A percentile compares a stretch with the other conserved stretches of the same genome.
These are phyloP conservation scores for Danio albolineatus DNA, from an alignment of 2,797 vertebrate genomes.

Conservation along the genomic window DNA sequence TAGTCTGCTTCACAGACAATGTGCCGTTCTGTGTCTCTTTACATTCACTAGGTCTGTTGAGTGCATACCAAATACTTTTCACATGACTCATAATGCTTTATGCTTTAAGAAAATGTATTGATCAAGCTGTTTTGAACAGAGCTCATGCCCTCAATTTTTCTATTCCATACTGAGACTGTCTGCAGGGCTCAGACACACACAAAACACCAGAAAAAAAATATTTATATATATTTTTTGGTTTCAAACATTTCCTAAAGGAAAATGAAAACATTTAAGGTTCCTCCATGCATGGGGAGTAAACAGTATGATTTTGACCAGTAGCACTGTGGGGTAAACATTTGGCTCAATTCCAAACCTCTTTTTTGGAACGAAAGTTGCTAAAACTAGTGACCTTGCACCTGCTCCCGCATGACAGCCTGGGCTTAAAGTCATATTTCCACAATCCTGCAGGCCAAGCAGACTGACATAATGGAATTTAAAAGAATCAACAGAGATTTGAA, in stretches of 20 bases:
- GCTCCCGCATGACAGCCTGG: conserved; percentile 10
- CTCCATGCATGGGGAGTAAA: neutral
- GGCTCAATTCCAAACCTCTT: conserved; percentile 5
- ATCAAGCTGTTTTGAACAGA: conserved; percentile 5
- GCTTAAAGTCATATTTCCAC: conserved; percentile 29
- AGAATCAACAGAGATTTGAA: conserved; percentile 43
- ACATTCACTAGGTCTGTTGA: neutral
- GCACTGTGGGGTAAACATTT: conserved; percentile 29
- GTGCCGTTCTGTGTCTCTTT: neutral
- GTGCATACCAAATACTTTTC: neutral
- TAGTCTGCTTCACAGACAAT: neutral
- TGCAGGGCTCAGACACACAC: conserved; percentile 6
- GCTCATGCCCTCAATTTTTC: conserved; percentile 8
- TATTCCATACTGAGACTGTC: neutral
- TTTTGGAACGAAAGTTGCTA: conserved; percentile 26
- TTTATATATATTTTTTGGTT: conserved; percentile 1
- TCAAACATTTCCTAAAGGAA: conserved; percentile 15
- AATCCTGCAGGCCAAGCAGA: conserved; percentile 42
- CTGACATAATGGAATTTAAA: conserved; percentile 43
- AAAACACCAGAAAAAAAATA: neutral
- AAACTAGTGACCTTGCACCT: conserved; percentile 39
- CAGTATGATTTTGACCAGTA: conserved; percentile 20
- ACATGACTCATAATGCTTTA: neutral
- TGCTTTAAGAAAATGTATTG: neutral
- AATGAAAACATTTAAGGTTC: conserved; percentile 28